Base-by-base conservation (phyloP, 2,113 vertebrate genomes). In the Sceloporus tristichus region DNA sequence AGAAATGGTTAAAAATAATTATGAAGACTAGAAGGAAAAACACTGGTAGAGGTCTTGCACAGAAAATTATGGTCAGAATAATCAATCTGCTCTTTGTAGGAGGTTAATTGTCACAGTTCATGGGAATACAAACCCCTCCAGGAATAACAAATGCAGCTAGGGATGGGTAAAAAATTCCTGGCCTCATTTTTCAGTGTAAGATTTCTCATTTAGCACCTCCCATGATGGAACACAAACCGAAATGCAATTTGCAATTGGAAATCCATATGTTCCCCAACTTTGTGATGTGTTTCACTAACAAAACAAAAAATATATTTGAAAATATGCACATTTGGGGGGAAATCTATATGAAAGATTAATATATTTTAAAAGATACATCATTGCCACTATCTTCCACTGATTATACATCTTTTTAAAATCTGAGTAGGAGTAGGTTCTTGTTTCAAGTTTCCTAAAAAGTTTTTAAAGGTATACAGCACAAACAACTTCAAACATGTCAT, bases 1-100 rank as follows among this genome's bases (percentile, higher is more conserved):
- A 23, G 11, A 90, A 92, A 89, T 27, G 84, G 92, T 94, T 94
- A 82, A 93, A 94, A 95, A 3, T 87, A 65, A 68, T 87, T 40
- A 86, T 89, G 75, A 75, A 10, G 68, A 74, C 88, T 84, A 23
- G 79, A 87, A 92, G 74, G 40, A 88, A 53, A 82, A 48, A 92
- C 89, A 38, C 84, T 87, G 70, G 56, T 27, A 89, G 75, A 94
- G 40, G 74, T 81, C 56, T 95, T 48, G 76, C 40, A 66, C 7
- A 82, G 29, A 75, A 8, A 68, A 27, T 68, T 66, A 76, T 85
- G 84, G 74, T 77, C 90, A 86, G 89, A 84, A 85, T 91, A 38
- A 86, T 70, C 68, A 84, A 54, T 77, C 85, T 82, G n/a, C 73
- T 76, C 40, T 68, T 40, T 76, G 16, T 40, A 77, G 80, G 80